Evolutionary conservation across 2,888 invertebrate genomes (phyloP).

Genomic region (Synanthedon andrenaeformis): DNA sequence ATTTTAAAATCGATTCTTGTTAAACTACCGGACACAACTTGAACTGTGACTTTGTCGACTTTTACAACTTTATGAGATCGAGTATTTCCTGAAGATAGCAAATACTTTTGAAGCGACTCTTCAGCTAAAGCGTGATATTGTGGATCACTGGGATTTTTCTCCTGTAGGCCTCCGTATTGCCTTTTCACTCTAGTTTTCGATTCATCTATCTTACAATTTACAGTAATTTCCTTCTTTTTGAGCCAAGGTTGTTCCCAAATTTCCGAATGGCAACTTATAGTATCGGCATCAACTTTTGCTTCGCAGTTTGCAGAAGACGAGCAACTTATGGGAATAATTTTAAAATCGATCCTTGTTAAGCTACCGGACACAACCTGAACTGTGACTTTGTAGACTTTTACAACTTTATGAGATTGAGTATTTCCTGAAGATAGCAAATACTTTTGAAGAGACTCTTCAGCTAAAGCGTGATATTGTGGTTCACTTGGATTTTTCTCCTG

Average conservation of each 20-base stretch:
- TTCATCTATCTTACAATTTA: background rate
- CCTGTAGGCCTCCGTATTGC: background rate
- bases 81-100: slow-evolving; percentile 6
- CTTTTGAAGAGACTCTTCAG: slow-evolving; percentile 19
- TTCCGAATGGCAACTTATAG: slow-evolving; percentile 1
- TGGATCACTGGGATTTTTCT: slow-evolving; percentile 16
- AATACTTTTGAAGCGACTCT: slow-evolving; percentile 20
- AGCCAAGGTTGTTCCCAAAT: slow-evolving; percentile 1
- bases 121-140: slow-evolving; percentile 14
- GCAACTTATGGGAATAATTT: slow-evolving; percentile 2
- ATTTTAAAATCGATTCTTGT: slow-evolving; percentile 43
- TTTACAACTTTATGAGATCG: slow-evolving; percentile 7
- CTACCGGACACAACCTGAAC: slow-evolving; percentile 49
- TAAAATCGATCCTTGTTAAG: slow-evolving; percentile 45
- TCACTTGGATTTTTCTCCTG: slow-evolving; percentile 14
- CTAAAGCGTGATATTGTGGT: slow-evolving; percentile 13
- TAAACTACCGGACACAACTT: slow-evolving; percentile 50
- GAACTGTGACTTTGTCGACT: slow-evolving; percentile 21
- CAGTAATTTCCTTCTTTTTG: slow-evolving; percentile 1
- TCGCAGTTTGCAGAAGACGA: background rate
- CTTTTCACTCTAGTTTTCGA: slow-evolving; percentile 7
- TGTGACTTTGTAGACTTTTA: slow-evolving; percentile 19
- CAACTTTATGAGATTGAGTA: slow-evolving; percentile 5
- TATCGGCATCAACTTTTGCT: background rate
- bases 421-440: slow-evolving; percentile 11